Evolutionary conservation across 2,113 vertebrate species (phyloP), one percentile per base, ranked within the genome.

Genomic region (Lepus europaeus): DNA sequence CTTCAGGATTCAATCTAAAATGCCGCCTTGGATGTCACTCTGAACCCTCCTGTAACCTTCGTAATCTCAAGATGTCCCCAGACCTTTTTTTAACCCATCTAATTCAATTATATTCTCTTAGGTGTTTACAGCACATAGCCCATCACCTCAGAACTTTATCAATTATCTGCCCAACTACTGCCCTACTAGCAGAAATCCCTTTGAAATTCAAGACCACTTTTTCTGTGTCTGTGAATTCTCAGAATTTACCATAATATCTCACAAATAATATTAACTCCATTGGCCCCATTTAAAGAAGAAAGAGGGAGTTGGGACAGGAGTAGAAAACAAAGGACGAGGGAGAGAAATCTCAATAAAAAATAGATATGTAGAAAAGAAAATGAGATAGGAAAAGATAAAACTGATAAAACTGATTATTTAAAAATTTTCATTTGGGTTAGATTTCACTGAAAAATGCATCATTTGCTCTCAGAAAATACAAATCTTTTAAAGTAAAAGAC

Each of bases 381-480:
- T 12, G 11, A 59, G 6, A 14, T 31, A 89, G 84, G 6, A 81
- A 95, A 49, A 68, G 9, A 87, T 51, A 16, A 93, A 91, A 69
- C 45, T 45, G 45, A 92, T 59, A 29, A 31, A 27, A 0, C 1
- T 69, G 5, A 53, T 76, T 89, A 4, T 45, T 84, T 85, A 87
- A 88, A 82, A 74, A 68, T 72, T n/a, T 84, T 7, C 39, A 72
- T 78, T 88, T 72, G 9, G 23, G 29, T 91, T 89, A 9, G 89
- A 87, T 76, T 93, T 91, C 49, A 91, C 31, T 73, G 23, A 87
- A 27, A 84, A 94, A 64, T 76, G 64, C n/a, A 33, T 76, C 59
- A 76, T 80, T 76, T 73, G 6, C 7, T 81, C 11, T 72, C 14
- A 89, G 22, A 59, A 93, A 90, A 87, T 66, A 68, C 22, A 64